A percentile compares a stretch with the other conserved stretches of the same genome.
phyloP scores from a whole-genome alignment of 2,888 invertebrate genomes.

The Lamellibrachia columna region DNA sequence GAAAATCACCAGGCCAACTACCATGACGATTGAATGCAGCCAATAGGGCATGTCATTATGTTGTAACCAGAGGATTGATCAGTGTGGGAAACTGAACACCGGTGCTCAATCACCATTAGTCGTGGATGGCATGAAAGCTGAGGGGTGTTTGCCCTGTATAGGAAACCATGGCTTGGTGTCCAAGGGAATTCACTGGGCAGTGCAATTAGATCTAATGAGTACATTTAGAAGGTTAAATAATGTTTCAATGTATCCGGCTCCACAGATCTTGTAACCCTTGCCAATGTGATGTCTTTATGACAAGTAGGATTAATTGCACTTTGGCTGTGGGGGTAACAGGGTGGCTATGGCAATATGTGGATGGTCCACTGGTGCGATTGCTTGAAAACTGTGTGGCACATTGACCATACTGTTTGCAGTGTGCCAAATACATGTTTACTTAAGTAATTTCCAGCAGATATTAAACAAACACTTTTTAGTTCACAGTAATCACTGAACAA shows the following conservation, averaged over 20 bases:
- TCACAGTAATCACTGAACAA: neutral
- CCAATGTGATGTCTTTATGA: neutral
- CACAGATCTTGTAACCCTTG: neutral
- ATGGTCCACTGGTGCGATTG: neutral
- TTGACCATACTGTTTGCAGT: neutral
- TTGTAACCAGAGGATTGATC: neutral
- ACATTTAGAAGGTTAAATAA: neutral
- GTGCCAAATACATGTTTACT: neutral
- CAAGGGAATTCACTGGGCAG: neutral
- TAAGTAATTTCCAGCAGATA: too few relatives aligned
- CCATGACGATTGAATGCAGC: neutral
- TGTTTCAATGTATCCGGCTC: neutral
- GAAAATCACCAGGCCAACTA: neutral
- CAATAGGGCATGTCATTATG: slow-evolving; percentile 16
- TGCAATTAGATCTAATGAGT: slow-evolving; percentile 1
- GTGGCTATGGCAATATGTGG: neutral
- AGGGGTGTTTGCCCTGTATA: neutral
- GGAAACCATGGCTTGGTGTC: neutral
- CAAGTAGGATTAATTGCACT: neutral
- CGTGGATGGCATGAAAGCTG: neutral
- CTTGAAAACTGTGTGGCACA: neutral
- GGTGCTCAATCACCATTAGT: neutral
- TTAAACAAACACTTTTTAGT: neutral
- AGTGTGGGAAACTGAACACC: neutral
- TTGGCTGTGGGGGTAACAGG: neutral